phyloP scores from a whole-genome alignment of 2,888 invertebrate species.

The Dicyrtomina minuta region DNA sequence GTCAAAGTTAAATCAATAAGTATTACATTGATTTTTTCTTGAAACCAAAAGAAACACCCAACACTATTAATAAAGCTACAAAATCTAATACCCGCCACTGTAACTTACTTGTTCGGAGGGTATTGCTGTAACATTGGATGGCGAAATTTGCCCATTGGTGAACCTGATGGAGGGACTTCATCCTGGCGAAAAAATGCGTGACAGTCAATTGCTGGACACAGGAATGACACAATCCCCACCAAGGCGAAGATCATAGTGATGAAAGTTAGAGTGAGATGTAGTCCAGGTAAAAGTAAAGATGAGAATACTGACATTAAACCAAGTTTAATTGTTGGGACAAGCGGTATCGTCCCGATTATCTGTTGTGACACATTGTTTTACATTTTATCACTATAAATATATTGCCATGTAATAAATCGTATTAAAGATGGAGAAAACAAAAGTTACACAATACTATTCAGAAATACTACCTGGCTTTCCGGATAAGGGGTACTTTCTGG shows the following conservation, averaged over 20 bases:
- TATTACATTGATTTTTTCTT: too few relatives aligned
- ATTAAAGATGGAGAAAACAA: too few relatives aligned
- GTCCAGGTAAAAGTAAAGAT: constrained; percentile 22
- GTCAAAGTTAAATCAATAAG: too few relatives aligned
- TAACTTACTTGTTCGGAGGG: not conserved
- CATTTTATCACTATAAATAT: too few relatives aligned
- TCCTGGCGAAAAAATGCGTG: not conserved
- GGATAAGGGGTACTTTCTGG: too few relatives aligned
- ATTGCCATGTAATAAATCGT: too few relatives aligned
- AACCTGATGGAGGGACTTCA: not conserved
- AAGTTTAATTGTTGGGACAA: constrained; percentile 14
- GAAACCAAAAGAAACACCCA: too few relatives aligned
- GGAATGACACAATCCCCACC: constrained; percentile 33
- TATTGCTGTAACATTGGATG: not conserved
- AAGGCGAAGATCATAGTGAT: constrained; percentile 35
- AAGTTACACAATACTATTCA: too few relatives aligned
- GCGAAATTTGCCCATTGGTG: not conserved
- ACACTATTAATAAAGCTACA: too few relatives aligned
- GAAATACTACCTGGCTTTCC: too few relatives aligned
- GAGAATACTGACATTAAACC: constrained; percentile 2
- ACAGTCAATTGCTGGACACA: constrained; percentile 35
- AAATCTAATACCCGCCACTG: too few relatives aligned
- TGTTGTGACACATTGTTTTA: too few relatives aligned
- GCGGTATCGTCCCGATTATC: constrained; percentile 6
- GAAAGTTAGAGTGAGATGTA: constrained; percentile 35